These are phyloP conservation scores for Schizopygopsis pylzovi DNA, from an alignment of 2,797 vertebrate species.

Conservation along the genomic window DNA sequence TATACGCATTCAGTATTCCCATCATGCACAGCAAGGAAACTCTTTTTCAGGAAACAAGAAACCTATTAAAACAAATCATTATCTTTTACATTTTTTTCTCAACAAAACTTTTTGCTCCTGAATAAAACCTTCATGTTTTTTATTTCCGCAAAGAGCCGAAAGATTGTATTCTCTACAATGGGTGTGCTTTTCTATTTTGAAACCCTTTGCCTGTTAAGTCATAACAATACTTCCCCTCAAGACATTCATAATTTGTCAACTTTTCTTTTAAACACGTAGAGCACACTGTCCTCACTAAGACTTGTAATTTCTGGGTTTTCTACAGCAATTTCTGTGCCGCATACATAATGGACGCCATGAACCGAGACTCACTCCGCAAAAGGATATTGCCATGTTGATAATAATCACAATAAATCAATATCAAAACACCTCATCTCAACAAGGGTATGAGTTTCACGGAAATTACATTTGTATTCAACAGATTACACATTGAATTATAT, in stretches of 20 bases:
- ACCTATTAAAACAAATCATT: constrained; percentile 26
- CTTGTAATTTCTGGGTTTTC: constrained; percentile 4
- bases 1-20: constrained; percentile 13
- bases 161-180: constrained; percentile 12
- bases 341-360: constrained; percentile 3
- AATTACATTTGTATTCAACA: constrained; percentile 56
- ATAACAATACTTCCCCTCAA: constrained; percentile 37
- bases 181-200: constrained; percentile 28
- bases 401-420: constrained; percentile 50
- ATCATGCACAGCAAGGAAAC: background rate
- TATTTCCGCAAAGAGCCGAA: background rate
- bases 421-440: constrained; percentile 45
- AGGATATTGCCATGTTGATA: constrained; percentile 53
- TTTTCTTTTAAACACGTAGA: constrained; percentile 22
- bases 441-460: constrained; percentile 50
- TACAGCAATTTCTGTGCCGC: background rate
- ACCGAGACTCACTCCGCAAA: constrained; percentile 43
- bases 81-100: background rate
- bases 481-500: constrained; percentile 44
- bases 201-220: constrained; percentile 43
- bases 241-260: constrained; percentile 49
- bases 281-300: background rate
- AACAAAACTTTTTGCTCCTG: background rate
- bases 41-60: constrained; percentile 25
- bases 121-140: constrained; percentile 22